Evolutionary conservation across 2,113 vertebrate genomes (phyloP), one percentile per base, ranked within the genome.

Genomic region (Istiophorus platypterus): DNA sequence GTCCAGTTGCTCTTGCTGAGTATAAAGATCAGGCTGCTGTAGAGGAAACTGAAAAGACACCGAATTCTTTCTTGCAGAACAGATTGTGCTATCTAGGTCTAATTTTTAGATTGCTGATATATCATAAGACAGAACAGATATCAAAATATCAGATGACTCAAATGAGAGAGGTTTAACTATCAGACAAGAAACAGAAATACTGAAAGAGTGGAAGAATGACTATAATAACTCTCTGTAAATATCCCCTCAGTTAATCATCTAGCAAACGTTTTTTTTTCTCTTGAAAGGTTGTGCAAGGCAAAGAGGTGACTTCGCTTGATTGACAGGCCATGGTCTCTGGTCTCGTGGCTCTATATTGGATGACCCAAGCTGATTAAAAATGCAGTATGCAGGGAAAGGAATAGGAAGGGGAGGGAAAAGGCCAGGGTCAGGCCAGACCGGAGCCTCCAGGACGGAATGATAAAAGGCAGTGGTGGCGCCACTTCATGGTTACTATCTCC

Each of bases 401-500:
- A 71, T 90, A 90, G 84, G 86, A 90, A 89, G 75, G 68, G 84
- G 83, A 88, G 89, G 85, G 85, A 83, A 88, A 87, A 76, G 88
- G 81, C 82, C 84, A 72, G 92, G 92, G 81, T 94, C 91, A 91
- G 92, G 86, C 89, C 90, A 94, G 89, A 91, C 88, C 91, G 81
- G 86, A 92, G 91, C 89, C 92, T 95, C 82, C 84, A 90, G 88
- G 87, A 87, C 72, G 80, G 49, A 88, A 90, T 93, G 94, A 84
- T 93, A 85, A 91, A 96, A 94, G 92, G 90, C 72, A 73, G 63
- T 81, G 20, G 51, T 89, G 90, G 90, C 56, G 85, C 94, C 93
- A 94, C 82, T 91, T 95, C 89, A 93, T 90, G 87, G 90, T 88
- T 92, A 86, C 85, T 94, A 92, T 95, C 94, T 94, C 94, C 92